Percentiles rank a stretch among this genome's conserved stretches.
phyloP scores from a whole-genome alignment of 2,797 vertebrate genomes.

The Ctenopoma multispine region DNA sequence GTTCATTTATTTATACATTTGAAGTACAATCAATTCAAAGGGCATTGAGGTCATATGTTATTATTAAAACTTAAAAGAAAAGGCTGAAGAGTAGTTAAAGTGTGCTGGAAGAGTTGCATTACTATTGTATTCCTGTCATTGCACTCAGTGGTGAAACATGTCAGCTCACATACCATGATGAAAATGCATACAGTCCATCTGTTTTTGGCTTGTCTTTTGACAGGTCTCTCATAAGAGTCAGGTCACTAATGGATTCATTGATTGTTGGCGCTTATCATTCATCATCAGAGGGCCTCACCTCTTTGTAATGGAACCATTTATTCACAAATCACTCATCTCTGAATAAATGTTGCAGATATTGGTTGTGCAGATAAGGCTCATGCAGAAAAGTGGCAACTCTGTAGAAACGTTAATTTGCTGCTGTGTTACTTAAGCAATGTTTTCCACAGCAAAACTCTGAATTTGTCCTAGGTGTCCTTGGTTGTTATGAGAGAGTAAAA shows the following conservation, averaged over 20 bases:
- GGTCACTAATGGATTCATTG: slow-evolving; percentile 69
- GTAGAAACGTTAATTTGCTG: neutral
- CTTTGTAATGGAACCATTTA: slow-evolving; percentile 47
- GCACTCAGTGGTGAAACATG: slow-evolving; percentile 30
- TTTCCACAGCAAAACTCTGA: neutral
- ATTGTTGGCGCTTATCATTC: slow-evolving; percentile 68
- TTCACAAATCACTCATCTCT: slow-evolving; percentile 51
- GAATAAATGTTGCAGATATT: slow-evolving; percentile 33
- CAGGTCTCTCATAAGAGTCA: slow-evolving; percentile 40
- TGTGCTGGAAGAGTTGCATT: neutral
- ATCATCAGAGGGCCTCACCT: slow-evolving; percentile 58
- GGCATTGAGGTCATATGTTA: slow-evolving; percentile 5
- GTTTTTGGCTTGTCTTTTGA: slow-evolving; percentile 34
- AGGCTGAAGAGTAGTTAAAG: neutral
- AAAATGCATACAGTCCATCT: slow-evolving; percentile 52
- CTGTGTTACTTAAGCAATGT: neutral
- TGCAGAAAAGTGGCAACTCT: neutral
- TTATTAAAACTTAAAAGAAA: slow-evolving; percentile 20
- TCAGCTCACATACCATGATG: slow-evolving; percentile 37
- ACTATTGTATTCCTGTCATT: slow-evolving; percentile 22
- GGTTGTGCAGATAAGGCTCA: neutral
- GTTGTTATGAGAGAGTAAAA: slow-evolving; percentile 47
- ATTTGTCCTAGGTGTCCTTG: neutral
- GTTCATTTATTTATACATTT: slow-evolving; percentile 2
- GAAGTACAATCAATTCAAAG: slow-evolving; percentile 15